Conservation (phyloP, 1,140 invertebrate species). For the Pseudomyrmex gracilis region DNA sequence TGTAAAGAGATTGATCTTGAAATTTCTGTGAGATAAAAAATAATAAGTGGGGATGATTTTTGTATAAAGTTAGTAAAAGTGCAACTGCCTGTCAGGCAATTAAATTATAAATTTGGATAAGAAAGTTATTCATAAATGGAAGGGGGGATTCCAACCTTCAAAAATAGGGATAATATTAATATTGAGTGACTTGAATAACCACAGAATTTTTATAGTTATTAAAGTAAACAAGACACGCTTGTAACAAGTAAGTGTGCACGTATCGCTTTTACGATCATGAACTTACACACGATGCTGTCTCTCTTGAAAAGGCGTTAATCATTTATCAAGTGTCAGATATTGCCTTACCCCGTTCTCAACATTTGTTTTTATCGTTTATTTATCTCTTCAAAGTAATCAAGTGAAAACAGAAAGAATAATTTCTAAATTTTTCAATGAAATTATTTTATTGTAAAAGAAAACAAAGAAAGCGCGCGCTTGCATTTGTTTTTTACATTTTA, state of each 20-base stretch:
- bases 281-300: background rate
- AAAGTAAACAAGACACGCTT: background rate
- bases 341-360: background rate
- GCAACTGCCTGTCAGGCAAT: no score
- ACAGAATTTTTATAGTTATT: conserved; percentile 26
- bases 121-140: no score
- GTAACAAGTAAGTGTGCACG: background rate
- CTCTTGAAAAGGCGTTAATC: conserved; percentile 23
- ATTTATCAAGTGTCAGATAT: conserved; percentile 37
- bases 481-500: background rate
- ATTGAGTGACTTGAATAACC: no score
- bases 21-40: no score
- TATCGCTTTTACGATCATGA: background rate
- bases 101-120: no score
- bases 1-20: no score
- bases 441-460: background rate
- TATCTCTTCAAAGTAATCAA: background rate
- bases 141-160: no score
- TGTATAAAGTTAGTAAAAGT: no score
- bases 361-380: background rate
- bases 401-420: background rate
- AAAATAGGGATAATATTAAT: no score
- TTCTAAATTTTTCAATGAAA: conserved; percentile 14
- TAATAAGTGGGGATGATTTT: no score
- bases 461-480: background rate